Evolutionary conservation across 2,888 invertebrate species (phyloP).

Genomic region (Mesochorus sp.): DNA sequence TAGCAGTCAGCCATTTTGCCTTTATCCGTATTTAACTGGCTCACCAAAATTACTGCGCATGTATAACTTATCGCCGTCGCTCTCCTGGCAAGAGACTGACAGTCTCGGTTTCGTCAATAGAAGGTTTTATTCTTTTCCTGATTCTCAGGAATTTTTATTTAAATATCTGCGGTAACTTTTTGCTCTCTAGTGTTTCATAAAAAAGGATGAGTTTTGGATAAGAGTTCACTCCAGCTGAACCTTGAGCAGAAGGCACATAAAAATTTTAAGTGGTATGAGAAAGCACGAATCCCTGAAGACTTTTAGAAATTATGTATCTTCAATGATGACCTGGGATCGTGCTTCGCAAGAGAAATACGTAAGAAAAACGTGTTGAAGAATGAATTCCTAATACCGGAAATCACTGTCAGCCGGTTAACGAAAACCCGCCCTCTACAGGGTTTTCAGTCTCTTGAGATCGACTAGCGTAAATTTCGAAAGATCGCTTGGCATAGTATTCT

Average conservation of each 20-base stretch:
- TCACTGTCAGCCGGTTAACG: slow-evolving; percentile 36
- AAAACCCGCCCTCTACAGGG: slow-evolving; percentile 18
- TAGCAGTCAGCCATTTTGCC: slow-evolving; percentile 11
- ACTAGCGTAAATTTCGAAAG: slow-evolving; percentile 60
- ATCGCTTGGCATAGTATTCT: slow-evolving; percentile 68
- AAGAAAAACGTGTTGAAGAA: slow-evolving; percentile 35
- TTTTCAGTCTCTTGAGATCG: slow-evolving; percentile 56
- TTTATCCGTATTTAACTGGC: not conserved
- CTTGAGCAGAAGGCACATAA: not conserved
- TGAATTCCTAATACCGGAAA: slow-evolving; percentile 26
- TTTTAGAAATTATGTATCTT: not conserved
- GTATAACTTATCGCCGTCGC: slow-evolving; percentile 2
- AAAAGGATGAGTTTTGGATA: not conserved
- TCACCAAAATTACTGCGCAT: not conserved
- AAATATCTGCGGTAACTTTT: slow-evolving; percentile 10
- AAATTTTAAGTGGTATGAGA: slow-evolving; percentile 14
- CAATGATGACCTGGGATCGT: not conserved
- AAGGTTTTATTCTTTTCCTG: not conserved
- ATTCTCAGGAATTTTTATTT: slow-evolving; percentile 18
- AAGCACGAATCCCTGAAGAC: slow-evolving; percentile 20
- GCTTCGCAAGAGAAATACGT: not conserved
- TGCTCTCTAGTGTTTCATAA: not conserved
- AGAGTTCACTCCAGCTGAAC: not conserved
- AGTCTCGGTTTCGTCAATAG: not conserved
- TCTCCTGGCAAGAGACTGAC: not conserved